Evolutionary conservation across 2,888 invertebrate species (phyloP), one percentile per base, ranked within the genome.

Genomic region (Pristionchus maxplancki): DNA sequence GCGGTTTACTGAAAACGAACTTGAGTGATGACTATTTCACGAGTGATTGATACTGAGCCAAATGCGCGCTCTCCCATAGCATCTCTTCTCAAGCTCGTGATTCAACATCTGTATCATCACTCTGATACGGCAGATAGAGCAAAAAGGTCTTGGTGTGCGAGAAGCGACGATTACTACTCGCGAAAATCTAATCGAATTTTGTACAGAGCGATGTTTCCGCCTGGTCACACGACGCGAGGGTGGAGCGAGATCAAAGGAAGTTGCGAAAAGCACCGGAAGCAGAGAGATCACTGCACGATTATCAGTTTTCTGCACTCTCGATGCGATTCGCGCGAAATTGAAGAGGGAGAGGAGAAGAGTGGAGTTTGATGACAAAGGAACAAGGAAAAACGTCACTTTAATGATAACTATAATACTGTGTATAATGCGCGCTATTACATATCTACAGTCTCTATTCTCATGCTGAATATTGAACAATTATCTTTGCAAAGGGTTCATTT

Each of bases 301-400:
- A 34, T 17, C 34, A 71, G 71, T 71, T 71, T 71, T 71, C 20
- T 71, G 71, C 37, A 71, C 71, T 71, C 37, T 71, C 71, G 34
- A 71, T 71, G 17, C 37, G 71, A 71, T 71, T 37, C 37, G 71
- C 58, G 24, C 4, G 31, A 20, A 71, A 37, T 1, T 64, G 11
- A 4, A 31, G 31, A 11, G 64, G 24, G 37, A 37, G 37, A 5
- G 17, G 13, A 20, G 37, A 71, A 71, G 24, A 58, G 58, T 58
- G 58, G 58, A 58, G 58, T 58, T 58, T 24, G 58, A 24, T 58
- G 24, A n/a, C n/a, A n/a, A n/a, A n/a, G n/a, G n/a, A n/a, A n/a
- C n/a, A n/a, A n/a, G n/a, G n/a, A n/a, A n/a, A n/a, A n/a, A n/a
- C n/a, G n/a, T n/a, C n/a, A n/a, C n/a, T n/a, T n/a, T n/a, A n/a